Evolutionary conservation across 2,888 invertebrate species (phyloP).

Genomic region (Drosophila hawaiiensis): DNA sequence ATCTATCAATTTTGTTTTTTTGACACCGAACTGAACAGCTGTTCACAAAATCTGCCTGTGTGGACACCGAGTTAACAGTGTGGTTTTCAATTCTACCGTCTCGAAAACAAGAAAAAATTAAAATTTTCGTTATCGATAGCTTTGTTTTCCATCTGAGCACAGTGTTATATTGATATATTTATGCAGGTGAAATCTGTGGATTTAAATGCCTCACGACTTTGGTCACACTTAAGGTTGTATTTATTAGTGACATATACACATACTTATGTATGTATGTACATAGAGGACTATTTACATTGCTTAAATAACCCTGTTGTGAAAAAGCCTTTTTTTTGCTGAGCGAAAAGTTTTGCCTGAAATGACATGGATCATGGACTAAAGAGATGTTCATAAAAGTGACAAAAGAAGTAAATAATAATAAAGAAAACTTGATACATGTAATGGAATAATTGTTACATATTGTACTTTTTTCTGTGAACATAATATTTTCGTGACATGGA

Average conservation of each 20-base stretch:
- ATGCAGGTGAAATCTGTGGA: not conserved
- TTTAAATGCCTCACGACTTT: not conserved
- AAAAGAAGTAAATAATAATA: not conserved
- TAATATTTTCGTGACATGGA: slow-evolving; percentile 1
- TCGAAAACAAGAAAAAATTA: not conserved
- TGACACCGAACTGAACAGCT: not conserved
- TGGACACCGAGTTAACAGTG: not conserved
- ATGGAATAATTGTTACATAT: slow-evolving; percentile 1
- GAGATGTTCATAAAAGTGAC: not conserved
- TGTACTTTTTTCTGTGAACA: slow-evolving; percentile 3
- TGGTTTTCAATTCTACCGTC: no score
- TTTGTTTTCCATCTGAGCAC: not conserved
- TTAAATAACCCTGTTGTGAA: slow-evolving; percentile 9
- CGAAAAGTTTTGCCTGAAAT: not conserved
- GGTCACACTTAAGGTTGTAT: not conserved
- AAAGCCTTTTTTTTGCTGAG: not conserved
- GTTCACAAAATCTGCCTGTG: not conserved
- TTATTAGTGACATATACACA: slow-evolving; percentile 2
- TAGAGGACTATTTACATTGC: slow-evolving; percentile 8
- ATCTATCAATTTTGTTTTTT: not conserved
- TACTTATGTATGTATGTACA: slow-evolving; percentile 1
- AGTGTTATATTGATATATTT: not conserved
- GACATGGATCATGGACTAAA: not conserved
- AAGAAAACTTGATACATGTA: not conserved
- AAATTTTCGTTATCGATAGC: not conserved